Percentiles rank a stretch among this genome's conserved stretches.
These are phyloP conservation scores for Astropecten irregularis DNA, from an alignment of 53 echinoderm and acorn worm species.

Conservation along the genomic window DNA sequence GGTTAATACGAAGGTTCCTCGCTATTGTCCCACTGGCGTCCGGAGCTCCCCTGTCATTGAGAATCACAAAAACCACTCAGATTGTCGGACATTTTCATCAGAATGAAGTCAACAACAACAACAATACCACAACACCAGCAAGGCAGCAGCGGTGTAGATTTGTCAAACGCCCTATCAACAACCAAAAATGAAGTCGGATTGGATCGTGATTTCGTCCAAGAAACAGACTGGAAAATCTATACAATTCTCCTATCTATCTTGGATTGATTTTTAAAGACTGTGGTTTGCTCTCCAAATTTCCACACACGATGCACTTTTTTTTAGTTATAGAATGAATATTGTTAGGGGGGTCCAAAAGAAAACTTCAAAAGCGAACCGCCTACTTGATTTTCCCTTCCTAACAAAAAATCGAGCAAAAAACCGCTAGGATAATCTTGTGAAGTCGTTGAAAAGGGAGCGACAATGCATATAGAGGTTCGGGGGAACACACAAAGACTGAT, in stretches of 20 bases:
- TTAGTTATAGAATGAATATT: too few species aligned
- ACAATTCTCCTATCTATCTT: neutral
- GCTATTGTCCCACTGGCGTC: conserved; percentile 9
- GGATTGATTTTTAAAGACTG: neutral
- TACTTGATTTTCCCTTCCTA: too few species aligned
- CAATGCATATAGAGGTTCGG: too few species aligned
- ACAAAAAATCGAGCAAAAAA: too few species aligned
- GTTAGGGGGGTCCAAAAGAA: neutral
- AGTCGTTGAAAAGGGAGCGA: too few species aligned
- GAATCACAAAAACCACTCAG: neutral
- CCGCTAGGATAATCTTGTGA: too few species aligned
- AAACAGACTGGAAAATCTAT: neutral
- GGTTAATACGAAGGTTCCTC: neutral
- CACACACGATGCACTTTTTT: conserved; percentile 2
- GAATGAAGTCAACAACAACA: conserved; percentile 14
- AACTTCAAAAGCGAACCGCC: conserved; percentile 29
- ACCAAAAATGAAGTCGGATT: too few species aligned
- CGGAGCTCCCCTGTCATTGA: neutral
- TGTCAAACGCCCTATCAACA: conserved; percentile 2
- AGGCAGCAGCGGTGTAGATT: neutral
- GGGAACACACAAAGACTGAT: conserved; percentile 10
- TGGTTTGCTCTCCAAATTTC: neutral
- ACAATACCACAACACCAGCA: neutral
- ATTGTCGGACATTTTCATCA: too few species aligned
- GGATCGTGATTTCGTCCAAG: too few species aligned